These are phyloP conservation scores for Teleogryllus oceanicus DNA, from an alignment of 2,888 invertebrate species.

Conservation along the genomic window DNA sequence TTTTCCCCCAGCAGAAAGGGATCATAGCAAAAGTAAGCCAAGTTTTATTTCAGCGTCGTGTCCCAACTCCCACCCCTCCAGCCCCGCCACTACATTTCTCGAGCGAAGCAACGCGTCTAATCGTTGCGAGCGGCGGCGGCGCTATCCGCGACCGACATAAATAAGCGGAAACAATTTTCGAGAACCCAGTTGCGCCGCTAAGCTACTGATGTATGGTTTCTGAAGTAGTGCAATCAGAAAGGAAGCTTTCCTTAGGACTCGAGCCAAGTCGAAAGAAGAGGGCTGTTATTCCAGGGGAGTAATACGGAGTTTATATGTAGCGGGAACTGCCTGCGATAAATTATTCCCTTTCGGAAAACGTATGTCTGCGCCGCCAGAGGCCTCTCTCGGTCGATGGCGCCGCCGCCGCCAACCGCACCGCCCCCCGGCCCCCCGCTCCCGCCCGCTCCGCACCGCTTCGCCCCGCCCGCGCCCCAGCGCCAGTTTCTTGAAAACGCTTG, in stretches of 20 bases:
- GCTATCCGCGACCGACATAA: neutral
- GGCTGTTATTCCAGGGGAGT: constrained; percentile 18
- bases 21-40: no score
- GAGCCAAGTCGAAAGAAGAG: constrained; percentile 18
- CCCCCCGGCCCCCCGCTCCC: neutral
- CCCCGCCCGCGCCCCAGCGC: neutral
- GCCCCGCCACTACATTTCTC: neutral
- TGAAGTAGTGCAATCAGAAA: constrained; percentile 18
- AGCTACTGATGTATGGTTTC: constrained; percentile 7
- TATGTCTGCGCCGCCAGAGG: neutral
- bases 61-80: no score
- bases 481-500: neutral
- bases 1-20: no score
- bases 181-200: neutral
- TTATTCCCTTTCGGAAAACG: constrained; percentile 1
- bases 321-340: constrained; percentile 7
- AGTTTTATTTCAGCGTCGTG: no score
- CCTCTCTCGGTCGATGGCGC: neutral
- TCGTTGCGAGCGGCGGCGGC: neutral
- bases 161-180: constrained; percentile 6
- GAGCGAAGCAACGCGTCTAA: neutral
- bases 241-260: constrained; percentile 8
- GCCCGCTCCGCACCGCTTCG: neutral
- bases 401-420: neutral
- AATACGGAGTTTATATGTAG: constrained; percentile 18